Evolutionary conservation across 1,140 invertebrate species (phyloP), one percentile per base, ranked within the genome.

Genomic region (Solen grandis): DNA sequence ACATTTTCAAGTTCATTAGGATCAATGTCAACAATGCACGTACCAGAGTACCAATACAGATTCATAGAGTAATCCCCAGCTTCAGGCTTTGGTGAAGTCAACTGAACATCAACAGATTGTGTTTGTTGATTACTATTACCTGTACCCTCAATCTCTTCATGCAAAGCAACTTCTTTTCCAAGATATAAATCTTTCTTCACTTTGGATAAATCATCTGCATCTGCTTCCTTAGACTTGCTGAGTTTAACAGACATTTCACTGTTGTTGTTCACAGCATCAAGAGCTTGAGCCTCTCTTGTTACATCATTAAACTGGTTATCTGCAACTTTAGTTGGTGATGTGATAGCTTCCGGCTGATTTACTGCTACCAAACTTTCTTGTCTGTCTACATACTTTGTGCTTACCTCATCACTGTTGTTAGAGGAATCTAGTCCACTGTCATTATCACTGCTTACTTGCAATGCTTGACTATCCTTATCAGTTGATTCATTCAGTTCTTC

Each of bases 221-320:
- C 41, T 8, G 19, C 8, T 10, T 8, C 8, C 19, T 46, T 46
- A 19, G 8, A 10, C 8, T 8, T 19, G 8, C 8, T 46, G 8
- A 8, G 19, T 46, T 46, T 19, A 8, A 19, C 41, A 46, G 41
- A 41, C n/a, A 36, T 52, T 60, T 69, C 75, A 55, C 36, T 66
- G 41, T 78, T 78, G 36, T 78, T 78, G 35, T 78, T 78, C 8
- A 66, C 22, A 25, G 65, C 63, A 78, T 78, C 75, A 10, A 78
- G 41, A 27, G 54, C 35, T 22, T 31, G 41, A 19, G 70, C 38
- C 8, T 55, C 46, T 41, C 33, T 59, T 19, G 41, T 36, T 38
- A 57, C 14, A 38, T 57, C 41, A n/a, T 57, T 27, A 13, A 78
- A 78, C 1, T 55, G 25, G 5, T 46, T 13, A 46, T 59, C 36